phyloP scores from a whole-genome alignment of 1,140 invertebrate genomes.

The Ceratoteleas bidentatus region DNA sequence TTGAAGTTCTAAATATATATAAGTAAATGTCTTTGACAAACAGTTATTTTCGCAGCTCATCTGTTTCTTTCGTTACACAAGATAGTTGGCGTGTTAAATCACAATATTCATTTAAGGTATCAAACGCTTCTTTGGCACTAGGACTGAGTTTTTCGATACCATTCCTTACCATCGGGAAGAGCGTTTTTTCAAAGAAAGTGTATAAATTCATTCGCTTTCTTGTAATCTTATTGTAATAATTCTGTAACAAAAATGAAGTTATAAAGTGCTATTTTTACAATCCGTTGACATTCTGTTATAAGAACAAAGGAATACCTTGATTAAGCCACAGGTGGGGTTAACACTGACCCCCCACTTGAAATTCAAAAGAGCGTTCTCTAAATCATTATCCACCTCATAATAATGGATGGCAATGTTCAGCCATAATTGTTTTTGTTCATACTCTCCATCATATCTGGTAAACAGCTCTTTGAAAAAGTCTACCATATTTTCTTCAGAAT shows the following conservation, averaged over 20 bases:
- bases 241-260: not conserved
- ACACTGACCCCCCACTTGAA: conserved; percentile 10
- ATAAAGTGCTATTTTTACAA: not conserved
- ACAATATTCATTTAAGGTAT: too few species aligned
- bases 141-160: too few species aligned
- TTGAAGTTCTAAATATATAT: too few species aligned
- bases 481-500: conserved; percentile 5
- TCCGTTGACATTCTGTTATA: too few species aligned
- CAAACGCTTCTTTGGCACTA: too few species aligned
- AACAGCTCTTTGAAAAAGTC: conserved; percentile 9
- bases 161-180: too few species aligned
- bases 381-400: conserved; percentile 6
- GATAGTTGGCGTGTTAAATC: too few species aligned
- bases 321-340: not conserved
- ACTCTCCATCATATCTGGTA: conserved; percentile 20
- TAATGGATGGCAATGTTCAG: conserved; percentile 24
- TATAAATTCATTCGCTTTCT: not conserved
- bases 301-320: conserved; percentile 14
- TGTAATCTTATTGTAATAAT: not conserved
- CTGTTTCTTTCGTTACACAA: too few species aligned
- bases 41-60: too few species aligned
- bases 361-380: conserved; percentile 12
- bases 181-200: not conserved
- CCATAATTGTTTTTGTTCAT: conserved; percentile 10
- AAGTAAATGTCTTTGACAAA: too few species aligned